Conservation (phyloP, 2,113 vertebrate genomes). For the Scortum barcoo region DNA sequence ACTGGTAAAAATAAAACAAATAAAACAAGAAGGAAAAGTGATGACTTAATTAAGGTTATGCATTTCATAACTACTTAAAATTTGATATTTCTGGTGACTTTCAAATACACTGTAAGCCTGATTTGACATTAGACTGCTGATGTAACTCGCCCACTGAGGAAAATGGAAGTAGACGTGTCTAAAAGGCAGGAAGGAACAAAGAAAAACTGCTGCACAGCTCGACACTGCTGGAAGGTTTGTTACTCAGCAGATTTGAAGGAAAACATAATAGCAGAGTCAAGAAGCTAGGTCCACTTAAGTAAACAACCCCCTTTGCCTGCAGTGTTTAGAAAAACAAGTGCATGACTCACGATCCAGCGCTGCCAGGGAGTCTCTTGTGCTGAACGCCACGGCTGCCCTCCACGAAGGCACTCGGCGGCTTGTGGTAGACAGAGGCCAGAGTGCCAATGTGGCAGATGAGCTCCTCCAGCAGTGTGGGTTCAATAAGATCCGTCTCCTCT, state of each 20-base stretch:
- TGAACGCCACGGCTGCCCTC: conserved; percentile 95
- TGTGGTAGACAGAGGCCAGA: conserved; percentile 97
- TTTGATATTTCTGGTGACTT: not conserved
- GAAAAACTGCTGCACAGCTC: conserved; percentile 6
- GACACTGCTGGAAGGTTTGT: not conserved
- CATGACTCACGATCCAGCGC: conserved; percentile 92
- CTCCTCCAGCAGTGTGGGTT: conserved; percentile 96
- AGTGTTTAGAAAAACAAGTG: conserved; percentile 6
- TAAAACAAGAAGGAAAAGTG: not conserved
- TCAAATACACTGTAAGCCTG: not conserved
- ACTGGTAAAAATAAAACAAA: conserved; percentile 69
- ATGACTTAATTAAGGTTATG: not conserved
- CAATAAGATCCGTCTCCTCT: conserved; percentile 97
- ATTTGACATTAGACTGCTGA: not conserved
- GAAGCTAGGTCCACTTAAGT: not conserved
- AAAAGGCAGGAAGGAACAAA: conserved; percentile 24
- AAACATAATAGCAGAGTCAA: conserved; percentile 28
- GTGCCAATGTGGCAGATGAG: conserved; percentile 99
- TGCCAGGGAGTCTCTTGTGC: conserved; percentile 92
- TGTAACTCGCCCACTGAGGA: not conserved
- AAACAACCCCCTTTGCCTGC: conserved; percentile 38
- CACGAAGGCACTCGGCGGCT: conserved; percentile 97
- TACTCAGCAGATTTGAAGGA: conserved; percentile 29
- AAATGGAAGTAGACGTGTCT: not conserved
- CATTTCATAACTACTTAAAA: not conserved